These are phyloP conservation scores for Oconnorella tubifera DNA, from an alignment of 2,888 invertebrate genomes.

Conservation along the genomic window DNA sequence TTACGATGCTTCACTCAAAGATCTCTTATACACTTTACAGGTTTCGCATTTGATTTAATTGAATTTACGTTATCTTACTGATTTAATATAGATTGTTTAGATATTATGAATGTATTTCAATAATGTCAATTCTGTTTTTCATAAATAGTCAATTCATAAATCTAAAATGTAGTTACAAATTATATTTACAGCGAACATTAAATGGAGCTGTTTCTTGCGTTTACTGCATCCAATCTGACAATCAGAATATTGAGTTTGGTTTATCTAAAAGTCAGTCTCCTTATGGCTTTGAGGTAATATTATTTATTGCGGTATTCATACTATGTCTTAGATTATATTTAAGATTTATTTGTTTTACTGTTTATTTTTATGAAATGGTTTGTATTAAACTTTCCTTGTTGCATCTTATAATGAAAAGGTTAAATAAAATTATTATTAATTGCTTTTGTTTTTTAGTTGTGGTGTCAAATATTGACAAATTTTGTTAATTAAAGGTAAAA, in stretches of 20 bases:
- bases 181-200: conserved; percentile 6
- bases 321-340: neutral
- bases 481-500: too few relatives aligned
- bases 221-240: conserved; percentile 1
- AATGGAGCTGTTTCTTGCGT: conserved; percentile 5
- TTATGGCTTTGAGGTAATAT: conserved; percentile 8
- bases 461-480: too few relatives aligned
- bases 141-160: neutral
- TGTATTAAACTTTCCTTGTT: neutral
- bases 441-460: too few relatives aligned
- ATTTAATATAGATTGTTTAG: too few relatives aligned
- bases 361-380: too few relatives aligned
- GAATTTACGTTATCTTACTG: too few relatives aligned
- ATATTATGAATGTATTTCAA: too few relatives aligned
- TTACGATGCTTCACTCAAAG: conserved; percentile 53
- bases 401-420: too few relatives aligned
- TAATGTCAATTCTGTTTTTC: neutral
- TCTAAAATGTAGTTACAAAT: neutral
- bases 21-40: conserved; percentile 46
- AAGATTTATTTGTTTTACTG: neutral
- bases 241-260: neutral
- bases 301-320: too few relatives aligned
- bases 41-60: too few relatives aligned
- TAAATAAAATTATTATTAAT: too few relatives aligned
- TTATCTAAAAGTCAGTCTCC: neutral